These are phyloP conservation scores for Eremophila alpestris DNA, from an alignment of 2,797 vertebrate genomes.

Conservation along the genomic window DNA sequence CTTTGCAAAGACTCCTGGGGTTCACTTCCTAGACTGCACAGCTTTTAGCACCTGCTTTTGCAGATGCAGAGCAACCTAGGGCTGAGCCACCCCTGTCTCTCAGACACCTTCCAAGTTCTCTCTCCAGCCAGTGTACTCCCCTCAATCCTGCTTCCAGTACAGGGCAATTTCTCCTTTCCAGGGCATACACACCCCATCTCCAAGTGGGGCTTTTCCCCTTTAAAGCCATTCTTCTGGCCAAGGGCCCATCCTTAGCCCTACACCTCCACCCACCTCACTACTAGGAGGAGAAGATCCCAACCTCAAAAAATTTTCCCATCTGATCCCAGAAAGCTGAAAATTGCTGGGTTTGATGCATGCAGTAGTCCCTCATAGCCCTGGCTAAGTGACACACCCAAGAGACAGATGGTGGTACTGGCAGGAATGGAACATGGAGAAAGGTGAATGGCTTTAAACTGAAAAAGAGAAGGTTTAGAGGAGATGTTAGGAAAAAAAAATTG, in stretches of 20 bases:
- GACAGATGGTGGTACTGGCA: rapidly evolving
- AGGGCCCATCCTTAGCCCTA: not conserved
- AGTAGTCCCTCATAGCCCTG: not conserved
- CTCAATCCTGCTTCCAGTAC: not conserved
- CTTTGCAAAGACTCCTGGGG: not conserved
- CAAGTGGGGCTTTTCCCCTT: not conserved
- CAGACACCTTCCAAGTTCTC: not conserved
- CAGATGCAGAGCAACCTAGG: not conserved
- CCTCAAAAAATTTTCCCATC: not conserved
- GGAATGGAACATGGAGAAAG: not conserved
- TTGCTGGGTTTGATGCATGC: rapidly evolving
- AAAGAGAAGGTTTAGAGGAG: not conserved
- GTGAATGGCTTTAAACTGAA: not conserved
- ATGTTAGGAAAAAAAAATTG: not conserved
- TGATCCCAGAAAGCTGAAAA: not conserved
- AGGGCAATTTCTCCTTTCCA: not conserved
- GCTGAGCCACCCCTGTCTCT: rapidly evolving
- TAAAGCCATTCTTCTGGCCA: not conserved
- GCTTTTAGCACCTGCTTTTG: not conserved
- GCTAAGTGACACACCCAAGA: not conserved
- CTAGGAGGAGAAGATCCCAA: not conserved
- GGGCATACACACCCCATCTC: not conserved
- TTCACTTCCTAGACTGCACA: not conserved
- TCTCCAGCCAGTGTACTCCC: rapidly evolving
- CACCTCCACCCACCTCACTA: not conserved